Evolutionary conservation across 2,888 invertebrate genomes (phyloP).

Genomic region (Euplagia quadripunctaria): DNA sequence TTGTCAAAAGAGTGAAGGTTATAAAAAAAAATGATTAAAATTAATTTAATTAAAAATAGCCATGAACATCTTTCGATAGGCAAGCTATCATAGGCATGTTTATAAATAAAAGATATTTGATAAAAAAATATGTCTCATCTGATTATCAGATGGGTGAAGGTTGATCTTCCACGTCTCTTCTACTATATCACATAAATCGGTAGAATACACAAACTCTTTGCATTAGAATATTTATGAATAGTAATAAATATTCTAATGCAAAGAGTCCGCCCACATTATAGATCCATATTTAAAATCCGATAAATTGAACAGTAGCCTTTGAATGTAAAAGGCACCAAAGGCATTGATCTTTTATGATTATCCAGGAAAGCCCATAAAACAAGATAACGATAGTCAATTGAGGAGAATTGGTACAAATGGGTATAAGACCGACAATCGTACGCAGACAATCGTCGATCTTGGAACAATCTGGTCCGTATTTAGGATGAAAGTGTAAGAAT

Average conservation of each 20-base stretch:
- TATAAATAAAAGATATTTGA: too few relatives aligned
- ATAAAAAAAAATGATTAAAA: too few relatives aligned
- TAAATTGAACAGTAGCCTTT: conserved; percentile 16
- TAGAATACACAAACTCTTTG: background rate
- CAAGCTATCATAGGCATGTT: too few relatives aligned
- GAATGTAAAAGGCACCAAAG: background rate
- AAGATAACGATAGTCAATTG: conserved; percentile 19
- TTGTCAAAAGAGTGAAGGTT: too few relatives aligned
- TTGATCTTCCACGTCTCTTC: too few relatives aligned
- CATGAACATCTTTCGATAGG: too few relatives aligned
- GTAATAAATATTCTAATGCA: background rate
- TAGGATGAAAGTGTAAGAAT: conserved; percentile 49
- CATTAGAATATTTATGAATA: background rate
- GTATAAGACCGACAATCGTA: conserved; percentile 22
- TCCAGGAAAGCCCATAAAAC: conserved; percentile 18
- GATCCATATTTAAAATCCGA: conserved; percentile 6
- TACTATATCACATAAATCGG: background rate
- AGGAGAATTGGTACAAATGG: conserved; percentile 19
- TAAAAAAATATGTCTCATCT: too few relatives aligned
- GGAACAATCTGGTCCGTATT: conserved; percentile 29
- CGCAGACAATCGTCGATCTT: conserved; percentile 24
- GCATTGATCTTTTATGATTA: conserved; percentile 25
- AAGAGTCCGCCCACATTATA: background rate
- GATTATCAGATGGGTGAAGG: too few relatives aligned
- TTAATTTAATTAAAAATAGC: too few relatives aligned